phyloP scores from a whole-genome alignment of 92 coral and sea anemone genomes.

The Bergia sp. region DNA sequence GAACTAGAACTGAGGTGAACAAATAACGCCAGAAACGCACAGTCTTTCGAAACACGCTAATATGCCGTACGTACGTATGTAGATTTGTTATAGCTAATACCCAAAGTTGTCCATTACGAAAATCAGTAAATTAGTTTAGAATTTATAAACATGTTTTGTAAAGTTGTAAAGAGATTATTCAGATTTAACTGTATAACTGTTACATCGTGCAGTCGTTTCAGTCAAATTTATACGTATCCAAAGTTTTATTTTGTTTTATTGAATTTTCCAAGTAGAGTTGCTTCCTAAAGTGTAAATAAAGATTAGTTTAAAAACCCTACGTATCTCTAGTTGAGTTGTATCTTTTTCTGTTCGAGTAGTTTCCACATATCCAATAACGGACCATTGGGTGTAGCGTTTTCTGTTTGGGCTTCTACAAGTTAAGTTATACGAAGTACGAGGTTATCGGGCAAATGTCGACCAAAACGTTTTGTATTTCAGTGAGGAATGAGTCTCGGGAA shows the following conservation, averaged over 20 bases:
- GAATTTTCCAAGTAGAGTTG: background rate
- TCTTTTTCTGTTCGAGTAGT: background rate
- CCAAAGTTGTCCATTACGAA: background rate
- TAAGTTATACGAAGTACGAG: too few relatives aligned
- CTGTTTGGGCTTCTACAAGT: too few relatives aligned
- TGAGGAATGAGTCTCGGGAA: too few relatives aligned
- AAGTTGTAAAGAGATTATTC: background rate
- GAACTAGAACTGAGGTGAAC: background rate
- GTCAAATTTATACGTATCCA: background rate
- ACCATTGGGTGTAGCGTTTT: too few relatives aligned
- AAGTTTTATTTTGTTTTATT: background rate
- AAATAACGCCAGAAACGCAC: background rate
- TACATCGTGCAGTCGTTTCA: background rate
- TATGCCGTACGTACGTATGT: background rate
- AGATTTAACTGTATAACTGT: background rate
- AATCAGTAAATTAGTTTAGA: background rate
- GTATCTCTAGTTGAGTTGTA: background rate
- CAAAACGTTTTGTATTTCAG: too few relatives aligned
- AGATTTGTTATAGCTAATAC: background rate
- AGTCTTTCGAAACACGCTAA: too few relatives aligned
- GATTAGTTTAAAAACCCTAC: background rate
- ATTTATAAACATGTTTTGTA: background rate
- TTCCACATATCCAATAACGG: too few relatives aligned
- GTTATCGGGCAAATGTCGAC: too few relatives aligned
- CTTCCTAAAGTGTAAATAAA: background rate